Base-by-base conservation (phyloP, 1,140 invertebrate genomes). In the Drosophila nikananu region DNA sequence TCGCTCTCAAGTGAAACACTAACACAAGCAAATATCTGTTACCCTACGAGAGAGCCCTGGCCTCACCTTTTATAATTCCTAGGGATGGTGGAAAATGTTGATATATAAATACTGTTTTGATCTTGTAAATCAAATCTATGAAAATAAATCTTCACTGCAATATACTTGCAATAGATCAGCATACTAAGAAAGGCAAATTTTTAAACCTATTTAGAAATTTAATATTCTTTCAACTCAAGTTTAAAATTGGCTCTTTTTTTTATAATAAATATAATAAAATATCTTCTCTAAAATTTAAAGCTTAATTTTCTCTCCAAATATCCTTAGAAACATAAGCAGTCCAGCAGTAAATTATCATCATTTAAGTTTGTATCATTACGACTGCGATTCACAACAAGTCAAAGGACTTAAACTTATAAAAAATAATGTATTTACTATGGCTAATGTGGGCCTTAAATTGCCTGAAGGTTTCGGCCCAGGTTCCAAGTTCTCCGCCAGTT, bases 401-500 rank as follows among this genome's bases (percentile, higher is more conserved):
- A 1, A 19, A 13, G 10, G 3, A 0, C 8, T 54, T 15, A 17
- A 35, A 54, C 7, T 3, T 3, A 21, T 19, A 32, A 0, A 60
- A 62, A 27, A 52, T 55, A 57, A 39, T 51, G 15, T 60, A 1
- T 19, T 48, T 39, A 9, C 39, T 42, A 2, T 73, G 55, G 19
- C 10, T 52, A 1, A 15, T 54, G 1, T 25, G 49, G 21, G 17
- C 12, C 9, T 7, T 39, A 1, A 21, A 23, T 5, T 15, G 27
- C 12, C 9, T 13, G 5, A 13, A 39, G 17, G 58, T 15, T 32
- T n/a, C 41, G 1, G 19, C 17, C 0, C 3, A 48, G 0, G 17
- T 71, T 2, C 8, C 30, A 2, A 44, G 49, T n/a, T 57, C 77
- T 0, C 83, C 83, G 10, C 86, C 86, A 17, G 78, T 68, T 15